Conservation (phyloP, 2,888 invertebrate genomes). For the Sinhomidia bicolor region DNA sequence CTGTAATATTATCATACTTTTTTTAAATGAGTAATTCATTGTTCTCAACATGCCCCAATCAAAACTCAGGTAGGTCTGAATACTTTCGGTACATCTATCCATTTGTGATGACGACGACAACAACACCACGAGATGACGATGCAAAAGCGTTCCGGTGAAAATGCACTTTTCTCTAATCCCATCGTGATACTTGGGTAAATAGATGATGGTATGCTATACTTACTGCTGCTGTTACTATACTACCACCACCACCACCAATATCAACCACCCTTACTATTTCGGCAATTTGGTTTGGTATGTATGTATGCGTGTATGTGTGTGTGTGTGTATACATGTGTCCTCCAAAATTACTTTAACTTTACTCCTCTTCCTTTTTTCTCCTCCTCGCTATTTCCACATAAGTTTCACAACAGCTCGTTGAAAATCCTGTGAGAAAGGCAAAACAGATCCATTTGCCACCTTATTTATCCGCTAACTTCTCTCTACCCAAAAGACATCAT, state of each 20-base stretch:
- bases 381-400: not conserved
- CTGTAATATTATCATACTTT: too few species aligned
- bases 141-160: conserved; percentile 31
- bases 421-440: conserved; percentile 65
- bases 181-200: conserved; percentile 64
- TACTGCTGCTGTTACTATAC: not conserved
- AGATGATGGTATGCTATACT: conserved; percentile 36
- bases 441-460: conserved; percentile 65
- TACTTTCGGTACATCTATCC: not conserved
- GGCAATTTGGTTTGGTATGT: not conserved
- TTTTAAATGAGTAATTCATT: too few species aligned
- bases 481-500: conserved; percentile 47
- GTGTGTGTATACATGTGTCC: too few species aligned
- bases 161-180: conserved; percentile 57
- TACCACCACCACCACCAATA: not conserved
- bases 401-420: conserved; percentile 47
- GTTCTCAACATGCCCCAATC: not conserved
- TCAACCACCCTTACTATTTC: not conserved
- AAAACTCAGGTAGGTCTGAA: not conserved
- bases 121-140: not conserved
- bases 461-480: conserved; percentile 63
- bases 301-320: too few species aligned
- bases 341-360: conserved; percentile 7
- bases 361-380: conserved; percentile 15
- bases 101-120: not conserved